Conservation (phyloP, 2,113 vertebrate genomes). For the Rhodinocichla rosea region DNA sequence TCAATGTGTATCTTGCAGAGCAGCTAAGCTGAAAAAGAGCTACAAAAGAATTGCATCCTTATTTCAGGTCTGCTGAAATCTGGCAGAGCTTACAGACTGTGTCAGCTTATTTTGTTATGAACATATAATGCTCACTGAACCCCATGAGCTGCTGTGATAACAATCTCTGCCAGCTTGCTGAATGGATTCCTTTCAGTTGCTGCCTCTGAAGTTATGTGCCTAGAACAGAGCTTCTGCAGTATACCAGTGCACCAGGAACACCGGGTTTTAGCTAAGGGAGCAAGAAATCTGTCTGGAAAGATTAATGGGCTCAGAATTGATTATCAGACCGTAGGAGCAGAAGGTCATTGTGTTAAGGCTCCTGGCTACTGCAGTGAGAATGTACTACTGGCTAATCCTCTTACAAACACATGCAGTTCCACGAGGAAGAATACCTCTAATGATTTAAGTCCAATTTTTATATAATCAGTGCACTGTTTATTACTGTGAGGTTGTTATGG, state of each 20-base stretch:
- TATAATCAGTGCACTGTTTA: not conserved
- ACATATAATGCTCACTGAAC: constrained; percentile 32
- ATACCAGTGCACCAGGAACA: not conserved
- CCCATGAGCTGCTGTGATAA: constrained; percentile 32
- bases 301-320: not conserved
- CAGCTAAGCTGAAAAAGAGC: not conserved
- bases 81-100: constrained; percentile 10
- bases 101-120: constrained; percentile 50
- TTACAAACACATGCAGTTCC: not conserved
- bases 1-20: not conserved
- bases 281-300: not conserved
- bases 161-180: constrained; percentile 50
- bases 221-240: not conserved
- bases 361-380: not conserved
- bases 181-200: constrained; percentile 53
- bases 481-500: not conserved
- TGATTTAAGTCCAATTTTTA: not conserved
- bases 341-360: not conserved
- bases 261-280: not conserved
- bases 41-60: constrained; percentile 11
- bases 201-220: constrained; percentile 13
- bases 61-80: not conserved
- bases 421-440: not conserved
- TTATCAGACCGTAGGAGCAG: not conserved
- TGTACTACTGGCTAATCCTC: not conserved